These are phyloP conservation scores for Ariopsis seemanni DNA, from an alignment of 2,113 vertebrate genomes.

Conservation along the genomic window DNA sequence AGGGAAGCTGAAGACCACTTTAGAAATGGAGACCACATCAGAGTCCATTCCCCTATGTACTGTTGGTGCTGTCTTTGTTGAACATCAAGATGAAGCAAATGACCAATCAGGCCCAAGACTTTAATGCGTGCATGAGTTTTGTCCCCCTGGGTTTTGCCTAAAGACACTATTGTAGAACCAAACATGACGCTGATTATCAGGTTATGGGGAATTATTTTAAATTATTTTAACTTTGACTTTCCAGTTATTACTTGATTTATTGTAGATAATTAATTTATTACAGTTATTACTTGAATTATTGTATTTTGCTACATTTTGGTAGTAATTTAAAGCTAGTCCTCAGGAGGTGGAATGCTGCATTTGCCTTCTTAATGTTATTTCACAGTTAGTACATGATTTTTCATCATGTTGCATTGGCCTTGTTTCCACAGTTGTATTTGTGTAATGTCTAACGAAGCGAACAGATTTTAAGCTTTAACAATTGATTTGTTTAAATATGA, in stretches of 20 bases:
- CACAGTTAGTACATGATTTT: background rate
- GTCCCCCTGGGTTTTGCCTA: background rate
- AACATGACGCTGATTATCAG: background rate
- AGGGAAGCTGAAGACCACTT: background rate
- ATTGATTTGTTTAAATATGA: background rate
- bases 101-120: background rate
- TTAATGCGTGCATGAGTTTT: background rate
- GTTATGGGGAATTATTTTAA: background rate
- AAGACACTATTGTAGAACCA: background rate
- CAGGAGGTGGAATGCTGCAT: background rate
- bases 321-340: background rate
- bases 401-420: background rate
- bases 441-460: background rate
- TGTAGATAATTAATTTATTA: background rate
- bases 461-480: background rate
- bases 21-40: background rate
- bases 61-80: constrained; percentile 11
- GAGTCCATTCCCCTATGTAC: background rate
- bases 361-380: background rate
- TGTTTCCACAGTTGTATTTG: background rate
- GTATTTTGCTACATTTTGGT: background rate
- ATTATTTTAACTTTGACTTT: background rate
- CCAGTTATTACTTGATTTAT: background rate
- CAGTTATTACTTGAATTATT: background rate
- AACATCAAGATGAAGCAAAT: constrained; percentile 9